Evolutionary conservation across 2,888 invertebrate genomes (phyloP).

Genomic region (Podabrus alpinus): DNA sequence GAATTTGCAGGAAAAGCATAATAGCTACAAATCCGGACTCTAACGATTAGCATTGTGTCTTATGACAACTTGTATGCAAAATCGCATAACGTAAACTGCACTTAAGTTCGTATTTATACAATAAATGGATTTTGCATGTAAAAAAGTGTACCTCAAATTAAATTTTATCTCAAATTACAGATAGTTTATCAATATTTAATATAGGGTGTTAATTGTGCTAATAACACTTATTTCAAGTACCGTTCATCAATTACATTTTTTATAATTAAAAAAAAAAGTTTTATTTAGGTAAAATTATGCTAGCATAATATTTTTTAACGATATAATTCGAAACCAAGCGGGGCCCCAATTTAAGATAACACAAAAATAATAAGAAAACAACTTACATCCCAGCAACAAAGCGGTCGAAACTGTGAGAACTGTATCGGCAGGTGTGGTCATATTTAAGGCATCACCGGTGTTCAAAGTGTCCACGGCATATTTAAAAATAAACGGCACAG

Average conservation of each 20-base stretch:
- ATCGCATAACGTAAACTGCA: too few species aligned
- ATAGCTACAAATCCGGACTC: too few species aligned
- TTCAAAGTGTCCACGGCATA: slow-evolving; percentile 89
- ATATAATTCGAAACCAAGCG: too few species aligned
- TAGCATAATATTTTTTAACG: too few species aligned
- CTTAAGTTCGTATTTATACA: background rate
- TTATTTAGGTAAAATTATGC: too few species aligned
- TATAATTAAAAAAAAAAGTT: background rate
- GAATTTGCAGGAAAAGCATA: too few species aligned
- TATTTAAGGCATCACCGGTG: slow-evolving; percentile 64
- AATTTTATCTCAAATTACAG: background rate
- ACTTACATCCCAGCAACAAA: slow-evolving; percentile 86
- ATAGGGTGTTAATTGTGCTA: background rate
- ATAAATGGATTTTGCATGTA: background rate
- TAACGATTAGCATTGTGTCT: too few species aligned
- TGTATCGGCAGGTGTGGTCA: slow-evolving; percentile 81
- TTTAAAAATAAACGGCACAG: slow-evolving; percentile 96
- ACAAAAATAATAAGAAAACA: background rate
- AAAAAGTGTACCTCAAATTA: too few species aligned
- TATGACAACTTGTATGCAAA: too few species aligned
- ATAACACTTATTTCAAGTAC: background rate
- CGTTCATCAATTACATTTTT: background rate
- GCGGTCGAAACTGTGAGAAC: slow-evolving; percentile 78
- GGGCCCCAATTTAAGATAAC: background rate
- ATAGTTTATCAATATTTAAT: background rate